Conservation (phyloP, 1,140 invertebrate genomes). For the Anagrus nilaparvatae region DNA sequence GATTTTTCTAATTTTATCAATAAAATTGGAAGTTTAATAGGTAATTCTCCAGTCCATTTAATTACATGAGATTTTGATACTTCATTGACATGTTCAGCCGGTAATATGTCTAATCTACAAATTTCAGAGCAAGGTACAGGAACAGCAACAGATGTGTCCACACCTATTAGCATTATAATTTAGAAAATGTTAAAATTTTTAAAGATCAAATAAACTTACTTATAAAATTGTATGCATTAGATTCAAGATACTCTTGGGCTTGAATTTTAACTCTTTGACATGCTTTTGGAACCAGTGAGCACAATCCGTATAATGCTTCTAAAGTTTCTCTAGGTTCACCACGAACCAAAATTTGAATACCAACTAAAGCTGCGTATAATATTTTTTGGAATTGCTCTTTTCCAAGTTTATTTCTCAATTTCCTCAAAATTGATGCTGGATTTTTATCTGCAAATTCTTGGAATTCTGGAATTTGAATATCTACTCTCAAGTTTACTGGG, state of each 20-base stretch:
- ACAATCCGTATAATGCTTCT: conserved; percentile 34
- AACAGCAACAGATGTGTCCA: conserved; percentile 37
- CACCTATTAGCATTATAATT: conserved; percentile 21
- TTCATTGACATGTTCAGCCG: conserved; percentile 27
- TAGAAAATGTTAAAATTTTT: not conserved
- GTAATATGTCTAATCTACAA: conserved; percentile 38
- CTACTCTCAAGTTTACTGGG: conserved; percentile 23
- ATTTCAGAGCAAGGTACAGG: conserved; percentile 35
- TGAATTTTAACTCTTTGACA: conserved; percentile 32
- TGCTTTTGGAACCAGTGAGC: conserved; percentile 36
- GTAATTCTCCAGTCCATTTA: conserved; percentile 34
- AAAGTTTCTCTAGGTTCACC: conserved; percentile 28
- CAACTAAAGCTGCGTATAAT: conserved; percentile 46
- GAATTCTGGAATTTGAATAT: conserved; percentile 24
- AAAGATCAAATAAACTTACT: conserved; percentile 23
- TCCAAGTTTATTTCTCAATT: conserved; percentile 39
- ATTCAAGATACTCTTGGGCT: conserved; percentile 33
- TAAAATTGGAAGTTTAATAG: conserved; percentile 37
- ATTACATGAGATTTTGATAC: conserved; percentile 29
- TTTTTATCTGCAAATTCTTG: conserved; percentile 29
- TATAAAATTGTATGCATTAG: conserved; percentile 37
- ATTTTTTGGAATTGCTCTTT: conserved; percentile 44
- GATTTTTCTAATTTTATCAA: conserved; percentile 39
- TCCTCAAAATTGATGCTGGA: conserved; percentile 33
- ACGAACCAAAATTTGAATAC: conserved; percentile 39